Evolutionary conservation across 2,888 invertebrate species (phyloP).

Genomic region (Ptychoptera contaminata): DNA sequence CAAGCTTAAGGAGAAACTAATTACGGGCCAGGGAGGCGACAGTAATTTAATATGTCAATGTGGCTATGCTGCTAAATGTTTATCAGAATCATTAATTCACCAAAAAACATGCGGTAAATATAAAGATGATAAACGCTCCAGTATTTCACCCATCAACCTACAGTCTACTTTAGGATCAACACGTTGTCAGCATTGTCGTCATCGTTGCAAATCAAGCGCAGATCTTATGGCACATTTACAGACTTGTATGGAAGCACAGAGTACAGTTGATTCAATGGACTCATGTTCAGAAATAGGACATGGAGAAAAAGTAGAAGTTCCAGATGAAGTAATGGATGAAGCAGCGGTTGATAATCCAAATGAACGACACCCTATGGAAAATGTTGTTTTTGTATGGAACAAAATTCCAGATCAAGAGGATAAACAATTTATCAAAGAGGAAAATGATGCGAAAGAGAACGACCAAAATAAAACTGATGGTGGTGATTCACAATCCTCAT

Average conservation of each 20-base stretch:
- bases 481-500: constrained; percentile 14
- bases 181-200: constrained; percentile 72
- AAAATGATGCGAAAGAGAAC: constrained; percentile 21
- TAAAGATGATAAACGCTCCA: constrained; percentile 24
- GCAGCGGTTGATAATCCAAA: constrained; percentile 20
- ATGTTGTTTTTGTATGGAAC: constrained; percentile 70
- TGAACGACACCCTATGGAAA: constrained; percentile 61
- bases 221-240: constrained; percentile 62
- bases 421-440: constrained; percentile 29
- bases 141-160: constrained; percentile 29
- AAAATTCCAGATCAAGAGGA: constrained; percentile 35
- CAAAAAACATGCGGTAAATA: constrained; percentile 42
- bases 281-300: constrained; percentile 15
- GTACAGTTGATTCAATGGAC: constrained; percentile 23
- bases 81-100: constrained; percentile 67
- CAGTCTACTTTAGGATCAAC: constrained; percentile 41
- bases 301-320: too few species aligned
- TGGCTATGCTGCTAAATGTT: constrained; percentile 61
- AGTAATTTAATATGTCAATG: constrained; percentile 53
- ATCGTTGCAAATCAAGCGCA: constrained; percentile 69
- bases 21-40: constrained; percentile 41
- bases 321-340: constrained; percentile 13
- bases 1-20: constrained; percentile 57
- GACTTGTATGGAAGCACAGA: constrained; percentile 45
- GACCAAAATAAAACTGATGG: constrained; percentile 28